Percentiles rank a stretch among this genome's conserved stretches.
These are phyloP conservation scores for Urechis unicinctus DNA, from an alignment of 2,888 invertebrate species.

Conservation along the genomic window DNA sequence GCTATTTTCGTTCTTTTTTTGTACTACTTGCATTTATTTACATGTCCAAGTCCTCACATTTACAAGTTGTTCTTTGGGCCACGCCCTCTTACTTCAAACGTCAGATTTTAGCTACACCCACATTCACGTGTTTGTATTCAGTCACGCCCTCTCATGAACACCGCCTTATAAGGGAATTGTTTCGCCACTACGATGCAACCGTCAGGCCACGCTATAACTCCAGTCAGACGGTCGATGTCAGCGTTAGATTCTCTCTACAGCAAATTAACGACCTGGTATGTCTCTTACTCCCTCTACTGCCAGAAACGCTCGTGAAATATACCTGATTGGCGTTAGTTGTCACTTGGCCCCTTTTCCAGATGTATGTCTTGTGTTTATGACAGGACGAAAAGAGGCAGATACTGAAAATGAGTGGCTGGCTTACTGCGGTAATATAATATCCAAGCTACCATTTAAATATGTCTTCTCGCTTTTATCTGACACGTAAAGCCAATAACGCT, in stretches of 20 bases:
- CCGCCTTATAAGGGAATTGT: constrained; percentile 9
- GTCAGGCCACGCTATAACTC: constrained; percentile 14
- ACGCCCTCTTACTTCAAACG: too few relatives aligned
- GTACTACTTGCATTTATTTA: too few relatives aligned
- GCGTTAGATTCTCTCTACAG: constrained; percentile 14
- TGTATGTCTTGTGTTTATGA: not conserved
- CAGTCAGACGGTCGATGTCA: constrained; percentile 7
- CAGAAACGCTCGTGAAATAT: not conserved
- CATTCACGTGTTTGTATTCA: not conserved
- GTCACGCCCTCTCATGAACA: constrained; percentile 9
- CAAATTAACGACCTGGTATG: constrained; percentile 17
- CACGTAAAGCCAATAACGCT: too few relatives aligned
- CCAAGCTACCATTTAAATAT: too few relatives aligned
- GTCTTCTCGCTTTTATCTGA: too few relatives aligned
- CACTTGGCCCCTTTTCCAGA: not conserved
- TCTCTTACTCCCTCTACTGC: not conserved
- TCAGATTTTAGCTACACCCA: too few relatives aligned
- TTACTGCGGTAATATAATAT: constrained; percentile 16
- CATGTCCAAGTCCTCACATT: too few relatives aligned
- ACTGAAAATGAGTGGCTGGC: constrained; percentile 17
- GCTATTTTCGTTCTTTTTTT: too few relatives aligned
- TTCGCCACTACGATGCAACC: constrained; percentile 5
- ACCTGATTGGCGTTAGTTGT: not conserved
- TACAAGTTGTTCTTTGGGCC: not conserved
- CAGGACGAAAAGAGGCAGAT: constrained; percentile 18